Conservation (phyloP, 2,888 invertebrate genomes). For the Brassicogethes aeneus region DNA sequence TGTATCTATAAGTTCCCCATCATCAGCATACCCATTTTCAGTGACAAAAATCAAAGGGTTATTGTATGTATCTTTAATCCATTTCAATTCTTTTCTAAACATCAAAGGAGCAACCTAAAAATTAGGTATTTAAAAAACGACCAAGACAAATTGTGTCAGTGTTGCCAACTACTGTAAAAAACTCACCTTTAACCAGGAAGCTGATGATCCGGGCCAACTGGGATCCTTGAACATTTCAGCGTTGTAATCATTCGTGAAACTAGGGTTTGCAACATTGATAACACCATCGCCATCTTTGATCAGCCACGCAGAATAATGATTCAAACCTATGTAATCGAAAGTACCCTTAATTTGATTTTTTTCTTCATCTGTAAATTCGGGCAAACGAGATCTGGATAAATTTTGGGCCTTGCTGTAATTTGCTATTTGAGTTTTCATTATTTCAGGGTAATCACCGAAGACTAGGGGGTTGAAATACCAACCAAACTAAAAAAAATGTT, state of each 20-base stretch:
- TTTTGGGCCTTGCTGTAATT: constrained; percentile 38
- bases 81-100: constrained; percentile 45
- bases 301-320: constrained; percentile 56
- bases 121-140: background rate
- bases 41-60: constrained; percentile 49
- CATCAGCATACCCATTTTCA: constrained; percentile 48
- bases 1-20: constrained; percentile 10
- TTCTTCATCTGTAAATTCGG: constrained; percentile 50
- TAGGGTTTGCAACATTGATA: background rate
- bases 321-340: constrained; percentile 62
- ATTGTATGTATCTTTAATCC: constrained; percentile 33
- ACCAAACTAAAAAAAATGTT: constrained; percentile 46
- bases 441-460: constrained; percentile 54
- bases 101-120: background rate
- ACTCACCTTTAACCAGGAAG: background rate
- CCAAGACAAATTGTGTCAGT: background rate
- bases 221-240: background rate
- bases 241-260: background rate
- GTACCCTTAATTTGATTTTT: constrained; percentile 48
- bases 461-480: constrained; percentile 60
- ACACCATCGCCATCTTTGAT: background rate
- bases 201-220: background rate
- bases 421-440: constrained; percentile 50
- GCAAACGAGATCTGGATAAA: constrained; percentile 8
- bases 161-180: background rate